Evolutionary conservation across 2,797 vertebrate species (phyloP).

Genomic region (Onychomys leucogaster): DNA sequence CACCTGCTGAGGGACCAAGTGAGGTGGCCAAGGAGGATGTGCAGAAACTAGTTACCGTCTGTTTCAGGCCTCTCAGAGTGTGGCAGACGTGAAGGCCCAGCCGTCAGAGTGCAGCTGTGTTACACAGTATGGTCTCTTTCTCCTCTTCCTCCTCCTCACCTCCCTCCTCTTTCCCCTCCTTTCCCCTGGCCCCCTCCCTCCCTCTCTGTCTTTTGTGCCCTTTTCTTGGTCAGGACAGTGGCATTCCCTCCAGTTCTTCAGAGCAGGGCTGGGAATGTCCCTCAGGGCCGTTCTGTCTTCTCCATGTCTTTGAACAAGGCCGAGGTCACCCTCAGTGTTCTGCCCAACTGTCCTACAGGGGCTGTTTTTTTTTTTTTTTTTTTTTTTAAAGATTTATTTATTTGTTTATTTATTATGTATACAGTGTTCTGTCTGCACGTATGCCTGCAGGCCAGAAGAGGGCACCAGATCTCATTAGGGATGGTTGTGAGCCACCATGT

Average conservation of each 20-base stretch:
- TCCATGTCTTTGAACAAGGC: neutral
- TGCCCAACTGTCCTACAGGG: too few species aligned
- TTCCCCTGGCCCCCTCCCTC: too few species aligned
- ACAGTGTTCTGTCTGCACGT: too few species aligned
- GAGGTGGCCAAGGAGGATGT: neutral
- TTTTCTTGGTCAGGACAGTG: neutral
- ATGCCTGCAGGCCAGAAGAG: too few species aligned
- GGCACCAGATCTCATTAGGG: too few species aligned
- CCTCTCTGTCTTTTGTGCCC: neutral
- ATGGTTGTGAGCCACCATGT: too few species aligned
- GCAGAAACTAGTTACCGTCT: too few species aligned
- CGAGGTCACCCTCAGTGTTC: neutral
- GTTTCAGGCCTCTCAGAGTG: neutral
- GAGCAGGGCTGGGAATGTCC: neutral
- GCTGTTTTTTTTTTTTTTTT: too few species aligned
- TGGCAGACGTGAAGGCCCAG: neutral
- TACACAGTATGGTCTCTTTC: rapidly evolving
- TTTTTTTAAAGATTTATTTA: too few species aligned
- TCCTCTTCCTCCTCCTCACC: neutral
- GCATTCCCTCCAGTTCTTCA: neutral
- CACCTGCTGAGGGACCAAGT: neutral
- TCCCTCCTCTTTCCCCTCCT: neutral
- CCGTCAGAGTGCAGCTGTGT: rapidly evolving
- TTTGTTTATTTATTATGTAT: too few species aligned
- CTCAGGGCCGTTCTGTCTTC: neutral